Percentiles rank a stretch among this genome's conserved stretches.
phyloP scores from a whole-genome alignment of 2,888 invertebrate species.

The Globia sparganii region DNA sequence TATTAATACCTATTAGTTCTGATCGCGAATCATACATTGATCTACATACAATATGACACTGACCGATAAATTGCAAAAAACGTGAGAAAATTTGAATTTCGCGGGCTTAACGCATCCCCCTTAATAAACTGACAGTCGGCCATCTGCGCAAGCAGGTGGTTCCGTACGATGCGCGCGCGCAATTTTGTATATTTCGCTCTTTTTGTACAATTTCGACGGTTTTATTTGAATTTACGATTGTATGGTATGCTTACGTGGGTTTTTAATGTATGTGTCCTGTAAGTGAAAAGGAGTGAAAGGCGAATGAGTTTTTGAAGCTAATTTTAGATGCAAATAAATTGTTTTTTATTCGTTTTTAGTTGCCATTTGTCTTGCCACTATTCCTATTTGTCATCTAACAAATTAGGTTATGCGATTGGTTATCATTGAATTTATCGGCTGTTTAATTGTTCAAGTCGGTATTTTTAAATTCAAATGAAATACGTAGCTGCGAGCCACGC shows the following conservation, averaged over 20 bases:
- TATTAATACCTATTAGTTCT: background rate
- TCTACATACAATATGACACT: background rate
- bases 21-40: background rate
- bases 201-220: conserved; percentile 62
- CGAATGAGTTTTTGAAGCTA: background rate
- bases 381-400: background rate
- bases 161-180: conserved; percentile 50
- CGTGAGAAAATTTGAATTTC: conserved; percentile 9
- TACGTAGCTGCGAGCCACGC: too few species aligned
- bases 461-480: background rate
- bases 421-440: background rate
- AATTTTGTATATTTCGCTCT: conserved; percentile 55
- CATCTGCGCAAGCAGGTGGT: conserved; percentile 69
- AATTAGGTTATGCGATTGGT: background rate
- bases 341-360: background rate
- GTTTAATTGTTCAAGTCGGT: background rate
- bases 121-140: conserved; percentile 51
- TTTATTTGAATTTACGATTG: conserved; percentile 67
- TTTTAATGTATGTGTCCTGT: conserved; percentile 24
- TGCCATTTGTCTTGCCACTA: background rate
- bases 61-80: background rate
- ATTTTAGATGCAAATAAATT: conserved; percentile 2
- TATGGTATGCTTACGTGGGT: conserved; percentile 29
- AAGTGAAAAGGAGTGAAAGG: background rate
- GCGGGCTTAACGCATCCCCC: background rate